Base-by-base conservation (phyloP, 2,888 invertebrate species). In the Incurvaria masculella region DNA sequence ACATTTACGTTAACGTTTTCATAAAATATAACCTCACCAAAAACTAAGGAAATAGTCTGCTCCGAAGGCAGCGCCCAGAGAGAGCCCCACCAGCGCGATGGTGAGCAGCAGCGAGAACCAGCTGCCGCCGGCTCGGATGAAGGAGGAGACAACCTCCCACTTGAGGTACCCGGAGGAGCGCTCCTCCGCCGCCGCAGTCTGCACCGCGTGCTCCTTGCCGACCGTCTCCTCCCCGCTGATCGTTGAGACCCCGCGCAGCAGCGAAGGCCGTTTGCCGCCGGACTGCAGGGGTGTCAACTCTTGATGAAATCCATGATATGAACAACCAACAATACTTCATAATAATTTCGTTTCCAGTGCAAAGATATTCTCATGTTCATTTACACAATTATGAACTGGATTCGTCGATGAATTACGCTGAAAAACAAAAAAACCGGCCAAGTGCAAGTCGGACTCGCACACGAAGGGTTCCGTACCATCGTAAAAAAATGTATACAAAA, bases 21-120 rank as follows among this genome's bases (percentile, higher is more conserved):
- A 44, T 44, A 39, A 40, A 44, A 45, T 21, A 23, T 38, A 42
- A 20, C 55, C 72, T 72, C 61, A 85, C 86, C 87, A 88, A 60
- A 78, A 85, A 52, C 85, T 83, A 47, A 89, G 76, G 80, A 85
- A 90, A 59, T 81, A 88, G 62, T 91, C 91, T 0, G 82, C 82
- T 1, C 78, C 66, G 50, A 85, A 88, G 2, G 82, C 85, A n/a
- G 80, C 61, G 0, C 67, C 60, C 55, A 88, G 86, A 1, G 87
- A 79, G 14, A 82, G 14, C 1, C 86, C 8, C 1, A 73, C 55
- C 47, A 71, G 50, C 2, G 52, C 38, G 1, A 72, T 46, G 0
- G 68, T 64, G 42, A 72, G 68, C 1, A 65, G 3, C 2, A 74
- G 57, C 50, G 69, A 69, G 46, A 57, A 66, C 2, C 58, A n/a